Evolutionary conservation across 1,140 invertebrate genomes (phyloP).

Genomic region (Akabosia matsudoensis): DNA sequence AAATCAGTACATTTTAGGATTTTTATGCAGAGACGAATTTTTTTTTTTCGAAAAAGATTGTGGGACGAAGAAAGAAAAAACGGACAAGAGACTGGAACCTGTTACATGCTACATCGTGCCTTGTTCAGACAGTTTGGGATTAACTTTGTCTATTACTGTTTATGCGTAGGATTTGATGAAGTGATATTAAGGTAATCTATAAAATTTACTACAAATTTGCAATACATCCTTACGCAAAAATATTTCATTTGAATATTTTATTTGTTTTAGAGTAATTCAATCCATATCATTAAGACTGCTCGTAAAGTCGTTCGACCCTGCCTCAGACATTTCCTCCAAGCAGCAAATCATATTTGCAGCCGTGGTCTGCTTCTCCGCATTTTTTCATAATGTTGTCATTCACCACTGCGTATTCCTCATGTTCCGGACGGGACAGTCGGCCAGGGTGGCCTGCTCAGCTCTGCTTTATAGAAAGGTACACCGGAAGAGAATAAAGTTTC

Average conservation of each 20-base stretch:
- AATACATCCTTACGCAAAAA: neutral
- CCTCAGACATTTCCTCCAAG: conserved; percentile 48
- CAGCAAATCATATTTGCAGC: conserved; percentile 59
- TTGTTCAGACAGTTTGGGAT: conserved; percentile 18
- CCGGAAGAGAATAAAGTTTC: too few relatives aligned
- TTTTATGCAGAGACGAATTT: too few relatives aligned
- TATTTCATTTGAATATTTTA: neutral
- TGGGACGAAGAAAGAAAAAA: neutral
- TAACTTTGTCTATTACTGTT: neutral
- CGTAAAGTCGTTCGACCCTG: conserved; percentile 54
- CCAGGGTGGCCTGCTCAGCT: neutral
- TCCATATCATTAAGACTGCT: conserved; percentile 58
- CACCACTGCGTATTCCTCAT: conserved; percentile 25
- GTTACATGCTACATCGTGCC: neutral
- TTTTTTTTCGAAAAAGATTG: neutral
- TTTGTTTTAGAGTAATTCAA: conserved; percentile 47
- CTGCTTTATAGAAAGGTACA: conserved; percentile 13
- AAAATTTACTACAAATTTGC: neutral
- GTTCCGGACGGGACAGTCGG: conserved; percentile 11
- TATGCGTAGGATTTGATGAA: conserved; percentile 15
- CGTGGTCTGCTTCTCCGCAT: conserved; percentile 57
- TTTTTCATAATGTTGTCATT: conserved; percentile 28
- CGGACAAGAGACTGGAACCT: neutral
- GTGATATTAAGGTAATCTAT: conserved; percentile 15
- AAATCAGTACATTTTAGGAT: too few relatives aligned